These are phyloP conservation scores for Otus sunia DNA, from an alignment of 2,113 vertebrate species.

Conservation along the genomic window DNA sequence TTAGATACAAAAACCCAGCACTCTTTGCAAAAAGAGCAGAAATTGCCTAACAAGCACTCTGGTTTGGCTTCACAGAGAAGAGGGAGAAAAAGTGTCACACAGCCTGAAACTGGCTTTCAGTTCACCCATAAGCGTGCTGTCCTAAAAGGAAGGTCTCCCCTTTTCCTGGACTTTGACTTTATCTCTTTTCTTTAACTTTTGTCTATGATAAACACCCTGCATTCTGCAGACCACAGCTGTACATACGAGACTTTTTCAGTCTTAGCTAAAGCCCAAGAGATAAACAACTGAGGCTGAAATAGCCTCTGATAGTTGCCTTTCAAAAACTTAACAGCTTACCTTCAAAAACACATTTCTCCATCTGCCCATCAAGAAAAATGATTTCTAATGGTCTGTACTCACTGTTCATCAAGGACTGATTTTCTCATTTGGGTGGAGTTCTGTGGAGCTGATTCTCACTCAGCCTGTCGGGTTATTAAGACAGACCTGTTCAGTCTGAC, in stretches of 20 bases:
- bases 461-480: neutral
- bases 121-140: neutral
- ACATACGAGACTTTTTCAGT: neutral
- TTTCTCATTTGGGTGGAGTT: slow-evolving; percentile 38
- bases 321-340: neutral
- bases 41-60: neutral
- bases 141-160: neutral
- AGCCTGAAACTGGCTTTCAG: neutral
- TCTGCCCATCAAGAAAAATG: slow-evolving; percentile 38
- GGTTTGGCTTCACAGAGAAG: neutral
- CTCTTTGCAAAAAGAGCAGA: neutral
- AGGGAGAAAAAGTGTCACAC: neutral
- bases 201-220: neutral
- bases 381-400: slow-evolving; percentile 43
- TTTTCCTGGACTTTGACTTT: neutral
- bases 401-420: neutral
- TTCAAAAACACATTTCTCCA: slow-evolving; percentile 36
- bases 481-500: neutral
- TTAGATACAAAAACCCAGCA: neutral
- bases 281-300: slow-evolving; percentile 24
- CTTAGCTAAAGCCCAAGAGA: neutral
- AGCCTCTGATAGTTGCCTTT: slow-evolving; percentile 44
- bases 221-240: neutral
- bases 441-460: slow-evolving; percentile 1
- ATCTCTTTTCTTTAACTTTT: neutral